phyloP scores from a whole-genome alignment of 2,797 vertebrate genomes.

The Muscicapa comitata region DNA sequence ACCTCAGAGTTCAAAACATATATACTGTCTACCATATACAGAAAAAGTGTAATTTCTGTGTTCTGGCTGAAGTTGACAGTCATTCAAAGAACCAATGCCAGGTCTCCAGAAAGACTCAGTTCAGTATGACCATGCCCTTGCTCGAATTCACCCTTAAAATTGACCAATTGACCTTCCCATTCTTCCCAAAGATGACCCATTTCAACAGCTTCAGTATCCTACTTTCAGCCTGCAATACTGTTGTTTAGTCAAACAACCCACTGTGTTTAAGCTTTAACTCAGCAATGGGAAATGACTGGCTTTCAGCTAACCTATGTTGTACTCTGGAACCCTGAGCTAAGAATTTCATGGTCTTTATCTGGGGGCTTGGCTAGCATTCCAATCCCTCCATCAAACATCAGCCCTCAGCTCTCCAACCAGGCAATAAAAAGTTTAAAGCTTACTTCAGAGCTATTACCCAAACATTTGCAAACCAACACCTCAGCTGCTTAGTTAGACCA shows the following conservation, averaged over 20 bases:
- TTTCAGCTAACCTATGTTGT: background rate
- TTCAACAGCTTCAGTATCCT: background rate
- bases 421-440: conserved; percentile 30
- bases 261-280: background rate
- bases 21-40: background rate
- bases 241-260: background rate
- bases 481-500: background rate
- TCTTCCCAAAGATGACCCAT: background rate
- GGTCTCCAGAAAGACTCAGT: background rate
- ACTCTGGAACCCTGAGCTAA: background rate
- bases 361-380: background rate
- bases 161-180: background rate
- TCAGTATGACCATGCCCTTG: background rate
- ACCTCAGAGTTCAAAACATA: background rate
- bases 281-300: background rate
- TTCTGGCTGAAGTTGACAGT: background rate
- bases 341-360: background rate
- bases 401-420: background rate
- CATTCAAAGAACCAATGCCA: background rate
- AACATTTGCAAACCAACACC: background rate
- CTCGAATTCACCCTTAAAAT: background rate
- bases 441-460: background rate
- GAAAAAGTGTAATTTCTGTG: background rate
- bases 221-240: background rate
- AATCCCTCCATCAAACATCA: background rate